Base-by-base conservation (phyloP, 2,888 invertebrate genomes). In the Epirrita christyi region DNA sequence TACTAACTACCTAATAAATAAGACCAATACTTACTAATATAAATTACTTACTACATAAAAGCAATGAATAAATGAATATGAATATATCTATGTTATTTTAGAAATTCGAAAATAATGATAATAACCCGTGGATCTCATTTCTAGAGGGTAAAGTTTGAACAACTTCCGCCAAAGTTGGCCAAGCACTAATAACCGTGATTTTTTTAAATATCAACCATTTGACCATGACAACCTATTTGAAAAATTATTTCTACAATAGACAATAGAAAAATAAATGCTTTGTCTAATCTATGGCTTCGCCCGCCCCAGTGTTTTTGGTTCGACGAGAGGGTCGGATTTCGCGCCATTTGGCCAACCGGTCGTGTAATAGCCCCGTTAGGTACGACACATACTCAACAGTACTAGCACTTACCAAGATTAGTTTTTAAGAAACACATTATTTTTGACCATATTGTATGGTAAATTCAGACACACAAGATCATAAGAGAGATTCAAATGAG, bases 321-420 rank as follows among this genome's bases (percentile, higher is more conserved):
- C 67, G 75, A 65, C 55, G 63, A 67, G 78, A 73, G 87, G 88
- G 86, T 89, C 88, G 83, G 79, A 79, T 91, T 91, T 91, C 90
- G 88, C 90, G 90, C 90, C 91, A 91, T 91, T 91, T 90, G 91
- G 90, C 87, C 87, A 88, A 86, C 88, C 76, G 80, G 79, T 84
- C 87, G 86, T 87, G 83, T 90, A 87, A 90, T 89, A 87, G 86
- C 81, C 67, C 67, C 51, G 61, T 64, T 68, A 76, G 69, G 83
- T 62, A 51, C 61, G 55, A 49, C 76, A 68, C 62, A 75, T 78
- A 85, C 63, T 73, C 59, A 61, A 47, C 50, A 36, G 36, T 42
- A 45, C 27, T 0, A 53, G 54, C 63, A 63, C 63, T 67, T 63
- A 56, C 48, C 13, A 27, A 55, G 45, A 67, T 67, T 65, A 52